A percentile compares a stretch with the other conserved stretches of the same genome.
Conservation (phyloP, 2,888 invertebrate species). For the Nephrotoma guestfalica region DNA sequence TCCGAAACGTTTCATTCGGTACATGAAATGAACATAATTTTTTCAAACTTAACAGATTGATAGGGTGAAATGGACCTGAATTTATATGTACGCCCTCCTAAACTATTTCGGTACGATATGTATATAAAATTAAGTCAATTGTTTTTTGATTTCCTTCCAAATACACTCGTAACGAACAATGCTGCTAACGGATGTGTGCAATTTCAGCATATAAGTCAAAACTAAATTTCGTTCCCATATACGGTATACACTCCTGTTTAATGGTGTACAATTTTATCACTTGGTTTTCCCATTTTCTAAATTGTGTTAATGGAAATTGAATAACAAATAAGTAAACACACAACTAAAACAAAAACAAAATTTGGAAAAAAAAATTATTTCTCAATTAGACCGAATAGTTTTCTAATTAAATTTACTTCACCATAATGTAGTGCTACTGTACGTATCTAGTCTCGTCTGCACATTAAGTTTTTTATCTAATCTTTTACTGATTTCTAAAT, state of each 20-base stretch:
- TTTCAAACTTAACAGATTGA: neutral
- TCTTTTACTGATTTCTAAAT: neutral
- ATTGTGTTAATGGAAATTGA: neutral
- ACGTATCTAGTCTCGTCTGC: neutral
- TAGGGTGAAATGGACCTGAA: neutral
- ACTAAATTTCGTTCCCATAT: neutral
- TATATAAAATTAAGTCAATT: neutral
- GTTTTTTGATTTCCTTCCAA: neutral
- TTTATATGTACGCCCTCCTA: neutral
- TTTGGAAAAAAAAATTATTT: neutral
- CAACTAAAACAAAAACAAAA: neutral
- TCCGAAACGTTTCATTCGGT: neutral
- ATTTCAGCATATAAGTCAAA: neutral
- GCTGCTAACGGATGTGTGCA: neutral
- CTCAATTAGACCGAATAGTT: neutral
- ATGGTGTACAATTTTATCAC: neutral
- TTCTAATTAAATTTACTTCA: neutral
- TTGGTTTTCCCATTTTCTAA: neutral
- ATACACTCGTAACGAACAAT: neutral
- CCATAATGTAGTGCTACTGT: neutral
- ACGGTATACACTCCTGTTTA: neutral
- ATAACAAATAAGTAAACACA: neutral
- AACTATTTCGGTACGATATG: neutral
- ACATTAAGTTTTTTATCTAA: neutral
- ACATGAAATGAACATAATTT: neutral